These are phyloP conservation scores for Macroglossus sobrinus DNA, from an alignment of 2,113 vertebrate genomes.

Conservation along the genomic window DNA sequence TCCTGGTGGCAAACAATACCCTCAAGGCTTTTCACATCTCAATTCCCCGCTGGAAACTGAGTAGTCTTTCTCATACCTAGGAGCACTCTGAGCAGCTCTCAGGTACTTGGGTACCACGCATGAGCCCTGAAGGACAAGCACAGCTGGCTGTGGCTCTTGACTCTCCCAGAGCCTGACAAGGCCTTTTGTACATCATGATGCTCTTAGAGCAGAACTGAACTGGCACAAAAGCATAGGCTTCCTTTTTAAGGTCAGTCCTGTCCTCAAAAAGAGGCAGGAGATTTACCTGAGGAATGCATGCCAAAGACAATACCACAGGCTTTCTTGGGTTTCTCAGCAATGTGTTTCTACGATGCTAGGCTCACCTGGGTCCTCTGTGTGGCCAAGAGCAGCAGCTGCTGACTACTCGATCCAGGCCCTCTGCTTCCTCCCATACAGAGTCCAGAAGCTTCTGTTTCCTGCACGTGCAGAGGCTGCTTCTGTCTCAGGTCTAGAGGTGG, in stretches of 20 bases:
- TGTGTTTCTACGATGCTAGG: background rate
- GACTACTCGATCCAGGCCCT: background rate
- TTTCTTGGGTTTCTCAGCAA: background rate
- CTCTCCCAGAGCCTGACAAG: background rate
- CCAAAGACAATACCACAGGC: background rate
- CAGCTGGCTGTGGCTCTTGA: background rate
- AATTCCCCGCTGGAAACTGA: no score
- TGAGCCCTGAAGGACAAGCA: background rate
- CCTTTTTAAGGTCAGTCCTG: background rate
- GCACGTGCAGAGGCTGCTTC: background rate
- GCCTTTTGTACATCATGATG: accelerated
- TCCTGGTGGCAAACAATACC: background rate
- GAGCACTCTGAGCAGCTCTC: background rate
- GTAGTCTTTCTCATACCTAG: background rate
- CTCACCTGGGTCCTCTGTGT: background rate
- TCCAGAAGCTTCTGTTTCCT: background rate
- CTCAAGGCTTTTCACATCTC: background rate
- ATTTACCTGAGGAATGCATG: no score
- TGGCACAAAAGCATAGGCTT: background rate
- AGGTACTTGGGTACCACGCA: accelerated
- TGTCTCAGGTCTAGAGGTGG: background rate
- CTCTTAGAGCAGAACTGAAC: background rate
- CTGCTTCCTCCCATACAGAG: background rate
- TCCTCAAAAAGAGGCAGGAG: background rate
- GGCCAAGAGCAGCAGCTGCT: background rate